Evolutionary conservation across 2,797 vertebrate genomes (phyloP).

Genomic region (Oreonectes daqikongensis): DNA sequence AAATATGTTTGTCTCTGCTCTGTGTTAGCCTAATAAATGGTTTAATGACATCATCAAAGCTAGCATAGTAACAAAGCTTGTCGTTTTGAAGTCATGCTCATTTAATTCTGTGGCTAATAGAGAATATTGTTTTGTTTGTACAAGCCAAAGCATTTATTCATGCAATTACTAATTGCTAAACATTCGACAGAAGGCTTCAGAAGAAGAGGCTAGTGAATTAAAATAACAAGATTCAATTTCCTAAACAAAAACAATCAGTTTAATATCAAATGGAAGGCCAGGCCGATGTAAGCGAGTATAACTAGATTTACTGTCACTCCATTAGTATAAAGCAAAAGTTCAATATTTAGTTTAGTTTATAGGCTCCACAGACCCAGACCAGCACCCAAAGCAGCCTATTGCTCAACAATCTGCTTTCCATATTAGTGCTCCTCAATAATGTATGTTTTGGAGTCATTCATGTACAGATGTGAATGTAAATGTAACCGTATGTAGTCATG

Average conservation of each 20-base stretch:
- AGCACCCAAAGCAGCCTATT: no score
- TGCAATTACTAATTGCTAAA: background rate
- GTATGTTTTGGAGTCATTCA: background rate
- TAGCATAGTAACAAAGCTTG: background rate
- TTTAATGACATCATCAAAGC: constrained; percentile 3
- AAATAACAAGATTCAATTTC: background rate
- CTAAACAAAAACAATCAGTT: no score
- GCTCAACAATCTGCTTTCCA: no score
- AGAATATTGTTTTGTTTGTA: constrained; percentile 15
- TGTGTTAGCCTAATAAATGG: background rate
- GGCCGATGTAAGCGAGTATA: no score
- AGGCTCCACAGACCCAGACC: no score
- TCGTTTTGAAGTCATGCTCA: constrained; percentile 8
- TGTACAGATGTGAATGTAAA: background rate
- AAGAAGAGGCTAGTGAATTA: constrained; percentile 7
- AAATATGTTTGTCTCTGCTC: no score
- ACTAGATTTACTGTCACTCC: no score
- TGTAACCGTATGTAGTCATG: background rate
- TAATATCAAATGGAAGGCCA: no score
- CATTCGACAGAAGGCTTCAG: constrained; percentile 11
- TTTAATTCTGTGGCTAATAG: background rate
- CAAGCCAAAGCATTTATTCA: background rate
- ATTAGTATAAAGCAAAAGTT: no score
- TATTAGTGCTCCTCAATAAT: no score
- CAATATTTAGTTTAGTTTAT: no score